A percentile compares a stretch with the other conserved stretches of the same genome.
These are phyloP conservation scores for Halcyon smyrnensis DNA, from an alignment of 2,797 vertebrate species.

Conservation along the genomic window DNA sequence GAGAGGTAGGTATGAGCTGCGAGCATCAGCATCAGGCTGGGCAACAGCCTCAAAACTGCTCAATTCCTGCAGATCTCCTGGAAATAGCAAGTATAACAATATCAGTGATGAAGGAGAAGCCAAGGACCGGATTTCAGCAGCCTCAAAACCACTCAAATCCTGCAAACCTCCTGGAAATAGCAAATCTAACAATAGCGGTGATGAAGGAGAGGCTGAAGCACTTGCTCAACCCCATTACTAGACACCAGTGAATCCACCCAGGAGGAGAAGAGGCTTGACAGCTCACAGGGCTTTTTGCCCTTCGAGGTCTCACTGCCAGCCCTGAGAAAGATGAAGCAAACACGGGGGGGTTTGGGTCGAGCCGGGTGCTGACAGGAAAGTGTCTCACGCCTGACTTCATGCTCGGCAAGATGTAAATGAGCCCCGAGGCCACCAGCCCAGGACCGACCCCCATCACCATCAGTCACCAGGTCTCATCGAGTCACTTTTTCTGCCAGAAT, in stretches of 20 bases:
- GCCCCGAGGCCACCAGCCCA: neutral
- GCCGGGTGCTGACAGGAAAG: neutral
- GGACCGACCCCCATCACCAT: accelerated
- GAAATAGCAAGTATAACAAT: neutral
- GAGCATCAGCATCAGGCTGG: accelerated
- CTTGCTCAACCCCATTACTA: neutral
- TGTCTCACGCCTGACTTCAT: neutral
- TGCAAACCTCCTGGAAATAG: neutral
- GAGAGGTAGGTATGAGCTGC: neutral
- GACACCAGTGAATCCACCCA: neutral
- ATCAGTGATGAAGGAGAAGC: neutral
- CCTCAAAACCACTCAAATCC: neutral
- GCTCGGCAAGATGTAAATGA: neutral
- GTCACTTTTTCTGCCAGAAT: neutral
- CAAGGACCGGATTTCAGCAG: neutral
- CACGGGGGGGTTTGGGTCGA: accelerated
- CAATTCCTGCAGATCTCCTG: neutral
- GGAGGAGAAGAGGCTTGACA: neutral
- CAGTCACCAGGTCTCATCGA: neutral
- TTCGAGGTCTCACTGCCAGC: neutral
- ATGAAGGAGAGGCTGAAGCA: neutral
- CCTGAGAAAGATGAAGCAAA: neutral
- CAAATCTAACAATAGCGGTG: neutral
- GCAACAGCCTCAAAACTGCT: neutral
- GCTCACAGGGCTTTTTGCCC: neutral